Evolutionary conservation across 2,797 vertebrate species (phyloP).

Genomic region (Cossypha niveicapilla): DNA sequence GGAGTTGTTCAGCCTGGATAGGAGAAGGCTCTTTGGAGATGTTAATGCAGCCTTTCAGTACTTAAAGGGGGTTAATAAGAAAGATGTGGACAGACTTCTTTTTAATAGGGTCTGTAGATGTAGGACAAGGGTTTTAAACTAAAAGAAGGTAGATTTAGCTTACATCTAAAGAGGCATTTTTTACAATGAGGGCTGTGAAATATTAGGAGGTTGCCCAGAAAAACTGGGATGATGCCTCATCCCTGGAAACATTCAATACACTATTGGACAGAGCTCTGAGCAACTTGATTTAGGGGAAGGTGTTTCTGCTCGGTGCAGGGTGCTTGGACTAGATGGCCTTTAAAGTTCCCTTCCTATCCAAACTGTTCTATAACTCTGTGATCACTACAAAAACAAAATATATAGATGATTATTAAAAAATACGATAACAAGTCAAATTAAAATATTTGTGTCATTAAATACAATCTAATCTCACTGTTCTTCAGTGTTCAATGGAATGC

Average conservation of each 20-base stretch:
- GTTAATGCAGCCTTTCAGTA: neutral
- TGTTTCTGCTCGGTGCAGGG: neutral
- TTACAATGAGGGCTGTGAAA: neutral
- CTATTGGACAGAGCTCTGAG: accelerated
- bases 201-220: neutral
- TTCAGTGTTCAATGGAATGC: neutral
- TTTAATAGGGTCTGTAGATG: neutral
- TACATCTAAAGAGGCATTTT: neutral
- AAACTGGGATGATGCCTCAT: neutral
- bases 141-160: neutral
- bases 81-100: neutral
- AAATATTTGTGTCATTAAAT: neutral
- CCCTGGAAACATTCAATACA: neutral
- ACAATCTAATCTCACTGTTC: neutral
- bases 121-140: neutral
- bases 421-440: neutral
- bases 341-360: neutral
- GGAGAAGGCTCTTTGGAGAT: accelerated
- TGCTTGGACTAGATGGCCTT: neutral
- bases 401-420: neutral
- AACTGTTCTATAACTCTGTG: neutral
- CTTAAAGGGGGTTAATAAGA: neutral
- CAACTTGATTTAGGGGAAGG: neutral
- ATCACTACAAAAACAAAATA: neutral
- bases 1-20: neutral